Evolutionary conservation across 2,113 vertebrate genomes (phyloP).

Genomic region (Cygnus atratus): DNA sequence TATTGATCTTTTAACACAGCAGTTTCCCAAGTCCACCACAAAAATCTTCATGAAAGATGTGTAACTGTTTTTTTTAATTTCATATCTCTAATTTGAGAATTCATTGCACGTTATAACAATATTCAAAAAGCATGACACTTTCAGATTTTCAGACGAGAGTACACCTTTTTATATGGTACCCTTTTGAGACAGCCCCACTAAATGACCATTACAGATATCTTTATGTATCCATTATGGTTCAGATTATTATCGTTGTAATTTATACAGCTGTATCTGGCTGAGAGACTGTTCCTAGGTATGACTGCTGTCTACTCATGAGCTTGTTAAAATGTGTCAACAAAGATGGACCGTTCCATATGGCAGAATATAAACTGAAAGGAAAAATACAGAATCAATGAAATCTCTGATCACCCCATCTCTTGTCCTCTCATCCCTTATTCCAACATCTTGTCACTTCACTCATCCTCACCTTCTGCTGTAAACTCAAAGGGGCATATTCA

Average conservation of each 20-base stretch:
- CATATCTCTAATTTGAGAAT: background rate
- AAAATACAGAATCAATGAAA: background rate
- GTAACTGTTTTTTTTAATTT: background rate
- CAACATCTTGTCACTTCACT: background rate
- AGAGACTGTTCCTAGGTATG: background rate
- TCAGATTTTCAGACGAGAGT: background rate
- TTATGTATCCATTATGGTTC: background rate
- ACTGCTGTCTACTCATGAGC: background rate
- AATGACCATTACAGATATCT: background rate
- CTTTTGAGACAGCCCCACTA: background rate
- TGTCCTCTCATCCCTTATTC: background rate
- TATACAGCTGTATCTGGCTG: background rate
- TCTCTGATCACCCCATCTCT: background rate
- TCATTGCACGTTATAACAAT: background rate
- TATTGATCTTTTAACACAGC: rapidly evolving
- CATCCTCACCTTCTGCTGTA: background rate
- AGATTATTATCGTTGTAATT: background rate
- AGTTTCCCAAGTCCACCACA: background rate
- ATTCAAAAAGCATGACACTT: background rate
- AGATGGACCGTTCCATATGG: background rate
- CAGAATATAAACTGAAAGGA: background rate
- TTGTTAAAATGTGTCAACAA: background rate
- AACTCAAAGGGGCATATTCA: background rate
- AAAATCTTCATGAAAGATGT: background rate
- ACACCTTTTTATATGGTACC: background rate